A percentile compares a stretch with the other conserved stretches of the same genome.
phyloP scores from a whole-genome alignment of 2,113 vertebrate species.

The Fregetta grallaria region DNA sequence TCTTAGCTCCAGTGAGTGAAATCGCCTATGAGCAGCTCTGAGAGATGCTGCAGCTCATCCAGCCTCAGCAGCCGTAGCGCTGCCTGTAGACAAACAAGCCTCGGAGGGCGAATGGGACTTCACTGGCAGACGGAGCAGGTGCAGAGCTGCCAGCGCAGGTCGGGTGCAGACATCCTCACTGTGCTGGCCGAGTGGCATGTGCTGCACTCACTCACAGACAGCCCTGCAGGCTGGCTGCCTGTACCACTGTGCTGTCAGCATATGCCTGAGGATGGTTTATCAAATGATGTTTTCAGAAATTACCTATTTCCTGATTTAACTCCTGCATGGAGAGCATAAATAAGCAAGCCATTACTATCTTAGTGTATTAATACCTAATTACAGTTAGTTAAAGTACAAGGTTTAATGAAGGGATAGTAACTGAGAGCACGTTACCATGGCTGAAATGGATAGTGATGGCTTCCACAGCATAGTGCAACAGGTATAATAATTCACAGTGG shows the following conservation, averaged over 20 bases:
- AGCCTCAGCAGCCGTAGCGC: slow-evolving; percentile 25
- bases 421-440: not conserved
- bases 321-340: not conserved
- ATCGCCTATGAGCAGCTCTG: not conserved
- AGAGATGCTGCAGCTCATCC: slow-evolving; percentile 18
- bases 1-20: not conserved
- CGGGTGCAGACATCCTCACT: not conserved
- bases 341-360: not conserved
- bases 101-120: slow-evolving; percentile 62
- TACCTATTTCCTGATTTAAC: not conserved
- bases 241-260: not conserved
- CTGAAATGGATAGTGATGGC: not conserved
- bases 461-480: not conserved
- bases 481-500: accelerated
- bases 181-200: not conserved
- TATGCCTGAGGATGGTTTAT: not conserved
- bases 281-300: not conserved
- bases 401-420: not conserved
- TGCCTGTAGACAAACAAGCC: slow-evolving; percentile 47
- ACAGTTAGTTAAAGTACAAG: not conserved
- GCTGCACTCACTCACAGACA: not conserved
- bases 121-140: slow-evolving; percentile 78
- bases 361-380: too few relatives aligned
- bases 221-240: not conserved
- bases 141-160: slow-evolving; percentile 63